Percentiles rank a stretch among this genome's conserved stretches.
These are phyloP conservation scores for Diaphora mendica DNA, from an alignment of 2,888 invertebrate species.

Conservation along the genomic window DNA sequence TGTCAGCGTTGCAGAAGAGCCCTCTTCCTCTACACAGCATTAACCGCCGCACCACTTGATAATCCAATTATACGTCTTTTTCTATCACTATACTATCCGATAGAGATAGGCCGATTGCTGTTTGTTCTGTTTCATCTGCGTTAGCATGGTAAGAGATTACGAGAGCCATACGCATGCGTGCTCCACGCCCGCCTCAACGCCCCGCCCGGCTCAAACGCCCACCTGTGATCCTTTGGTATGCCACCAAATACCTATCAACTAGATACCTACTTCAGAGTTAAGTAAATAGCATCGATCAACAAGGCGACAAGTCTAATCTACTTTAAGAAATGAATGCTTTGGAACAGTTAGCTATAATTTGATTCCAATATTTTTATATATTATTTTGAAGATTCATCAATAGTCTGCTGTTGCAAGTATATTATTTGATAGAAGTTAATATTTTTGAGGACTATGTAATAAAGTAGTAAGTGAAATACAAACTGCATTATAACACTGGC, in stretches of 20 bases:
- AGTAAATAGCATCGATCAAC: conserved; percentile 4
- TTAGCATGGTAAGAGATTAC: conserved; percentile 60
- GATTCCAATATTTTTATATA: too few relatives aligned
- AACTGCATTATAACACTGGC: conserved; percentile 75
- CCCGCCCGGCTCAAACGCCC: conserved; percentile 81
- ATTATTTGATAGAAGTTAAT: conserved; percentile 36
- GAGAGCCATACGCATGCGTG: conserved; percentile 76
- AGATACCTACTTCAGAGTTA: conserved; percentile 16
- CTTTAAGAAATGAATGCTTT: conserved; percentile 1
- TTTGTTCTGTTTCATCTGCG: conserved; percentile 61
- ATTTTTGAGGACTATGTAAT: conserved; percentile 33
- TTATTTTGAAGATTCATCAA: conserved; percentile 2
- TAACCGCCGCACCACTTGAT: conserved; percentile 58
- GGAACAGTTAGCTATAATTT: neutral
- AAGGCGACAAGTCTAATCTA: conserved; percentile 7
- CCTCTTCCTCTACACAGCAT: conserved; percentile 66
- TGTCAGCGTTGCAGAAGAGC: conserved; percentile 76
- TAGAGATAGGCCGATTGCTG: conserved; percentile 71
- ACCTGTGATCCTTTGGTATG: conserved; percentile 76
- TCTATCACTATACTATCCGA: conserved; percentile 67
- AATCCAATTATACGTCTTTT: conserved; percentile 70
- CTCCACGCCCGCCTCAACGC: conserved; percentile 73
- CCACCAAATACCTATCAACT: conserved; percentile 64
- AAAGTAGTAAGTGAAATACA: conserved; percentile 51
- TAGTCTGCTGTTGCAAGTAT: conserved; percentile 10